phyloP scores from a whole-genome alignment of 2,888 invertebrate species.

The Buathra laborator region DNA sequence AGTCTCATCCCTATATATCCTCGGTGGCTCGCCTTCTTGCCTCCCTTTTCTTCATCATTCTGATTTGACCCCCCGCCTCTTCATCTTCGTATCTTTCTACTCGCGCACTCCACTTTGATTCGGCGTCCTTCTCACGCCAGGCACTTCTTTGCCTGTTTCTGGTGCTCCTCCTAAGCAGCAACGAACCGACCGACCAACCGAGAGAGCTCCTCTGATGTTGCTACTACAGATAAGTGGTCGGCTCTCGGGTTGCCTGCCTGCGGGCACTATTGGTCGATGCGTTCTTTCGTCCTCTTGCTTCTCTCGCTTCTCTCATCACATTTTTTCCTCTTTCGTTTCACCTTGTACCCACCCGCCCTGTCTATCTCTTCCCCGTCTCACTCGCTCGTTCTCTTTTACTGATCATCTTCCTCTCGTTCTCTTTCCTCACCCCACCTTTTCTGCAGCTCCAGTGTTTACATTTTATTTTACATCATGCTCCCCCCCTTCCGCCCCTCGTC shows the following conservation, averaged over 20 bases:
- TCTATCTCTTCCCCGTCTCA: conserved; percentile 56
- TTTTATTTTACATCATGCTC: conserved; percentile 79
- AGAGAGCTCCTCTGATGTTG: conserved; percentile 83
- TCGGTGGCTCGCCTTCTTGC: conserved; percentile 61
- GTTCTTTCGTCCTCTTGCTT: conserved; percentile 78
- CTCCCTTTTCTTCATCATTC: conserved; percentile 47
- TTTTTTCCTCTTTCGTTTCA: conserved; percentile 66
- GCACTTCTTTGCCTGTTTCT: conserved; percentile 78
- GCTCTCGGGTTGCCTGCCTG: conserved; percentile 81
- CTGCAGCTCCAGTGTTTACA: conserved; percentile 76
- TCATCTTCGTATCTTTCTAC: conserved; percentile 70
- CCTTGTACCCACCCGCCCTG: conserved; percentile 62
- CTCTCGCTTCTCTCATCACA: conserved; percentile 67
- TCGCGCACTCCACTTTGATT: conserved; percentile 79
- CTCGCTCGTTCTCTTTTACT: conserved; percentile 27
- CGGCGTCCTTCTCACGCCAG: conserved; percentile 82
- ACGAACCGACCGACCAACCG: conserved; percentile 75
- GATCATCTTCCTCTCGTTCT: conserved; percentile 49
- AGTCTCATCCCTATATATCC: conserved; percentile 43
- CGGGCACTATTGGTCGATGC: conserved; percentile 83
- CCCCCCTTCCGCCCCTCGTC: conserved; percentile 45
- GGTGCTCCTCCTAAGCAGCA: conserved; percentile 69
- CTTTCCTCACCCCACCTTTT: conserved; percentile 61
- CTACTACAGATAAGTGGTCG: conserved; percentile 84
- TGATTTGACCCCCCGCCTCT: conserved; percentile 54